A percentile compares a stretch with the other conserved stretches of the same genome.
Conservation (phyloP, 2,888 invertebrate species). For the Teleogryllus oceanicus region DNA sequence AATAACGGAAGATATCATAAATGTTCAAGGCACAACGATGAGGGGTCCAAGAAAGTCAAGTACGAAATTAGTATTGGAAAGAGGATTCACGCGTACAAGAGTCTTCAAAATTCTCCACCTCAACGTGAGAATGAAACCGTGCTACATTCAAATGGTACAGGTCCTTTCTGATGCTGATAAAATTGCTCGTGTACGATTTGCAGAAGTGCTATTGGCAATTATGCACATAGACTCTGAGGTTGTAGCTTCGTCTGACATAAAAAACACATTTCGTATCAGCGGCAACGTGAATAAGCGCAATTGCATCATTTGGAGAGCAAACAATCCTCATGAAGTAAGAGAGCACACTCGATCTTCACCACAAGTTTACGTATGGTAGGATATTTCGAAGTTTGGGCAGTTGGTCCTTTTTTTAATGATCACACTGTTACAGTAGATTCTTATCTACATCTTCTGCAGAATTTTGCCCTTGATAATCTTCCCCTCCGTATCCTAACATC, state of each 20-base stretch:
- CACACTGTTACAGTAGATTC: not conserved
- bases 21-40: too few relatives aligned
- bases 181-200: too few relatives aligned
- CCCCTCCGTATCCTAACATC: too few relatives aligned
- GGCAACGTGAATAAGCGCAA: too few relatives aligned
- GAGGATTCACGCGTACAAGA: not conserved
- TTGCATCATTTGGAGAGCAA: too few relatives aligned
- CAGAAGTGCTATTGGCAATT: not conserved
- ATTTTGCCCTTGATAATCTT: too few relatives aligned
- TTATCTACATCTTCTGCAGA: too few relatives aligned
- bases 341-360: not conserved
- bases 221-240: not conserved
- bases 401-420: slow-evolving; percentile 18
- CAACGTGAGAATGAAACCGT: not conserved
- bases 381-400: not conserved
- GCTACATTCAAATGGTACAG: not conserved
- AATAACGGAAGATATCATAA: too few relatives aligned
- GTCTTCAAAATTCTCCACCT: not conserved
- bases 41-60: too few relatives aligned
- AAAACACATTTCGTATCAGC: not conserved
- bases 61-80: too few relatives aligned
- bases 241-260: slow-evolving; percentile 11
- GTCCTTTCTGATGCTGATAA: not conserved
- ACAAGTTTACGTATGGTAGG: not conserved
- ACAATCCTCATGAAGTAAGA: too few relatives aligned